These are phyloP conservation scores for Ryuthela nishihirai DNA, from an alignment of 2,888 invertebrate species.

Conservation along the genomic window DNA sequence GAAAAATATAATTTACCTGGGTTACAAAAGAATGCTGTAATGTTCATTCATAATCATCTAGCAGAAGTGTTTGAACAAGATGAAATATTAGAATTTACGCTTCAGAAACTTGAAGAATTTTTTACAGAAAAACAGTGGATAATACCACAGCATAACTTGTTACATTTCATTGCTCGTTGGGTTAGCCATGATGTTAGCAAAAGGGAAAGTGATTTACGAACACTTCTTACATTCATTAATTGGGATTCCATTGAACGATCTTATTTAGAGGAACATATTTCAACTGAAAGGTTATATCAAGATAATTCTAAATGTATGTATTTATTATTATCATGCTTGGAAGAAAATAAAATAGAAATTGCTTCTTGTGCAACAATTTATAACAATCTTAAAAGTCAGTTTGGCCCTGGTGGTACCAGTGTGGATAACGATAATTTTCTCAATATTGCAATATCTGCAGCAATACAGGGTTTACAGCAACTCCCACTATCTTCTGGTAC, in stretches of 20 bases:
- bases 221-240: conserved; percentile 27
- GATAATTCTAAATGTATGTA: conserved; percentile 60
- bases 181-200: conserved; percentile 53
- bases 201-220: conserved; percentile 58
- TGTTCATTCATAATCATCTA: conserved; percentile 57
- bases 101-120: conserved; percentile 55
- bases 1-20: conserved; percentile 59
- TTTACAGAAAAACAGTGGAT: conserved; percentile 56
- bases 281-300: conserved; percentile 58
- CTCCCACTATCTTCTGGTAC: not conserved
- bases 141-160: conserved; percentile 49
- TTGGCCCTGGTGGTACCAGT: conserved; percentile 22
- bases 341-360: conserved; percentile 46
- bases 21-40: conserved; percentile 58
- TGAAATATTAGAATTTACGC: conserved; percentile 56
- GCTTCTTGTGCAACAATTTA: conserved; percentile 13
- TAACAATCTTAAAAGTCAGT: conserved; percentile 25
- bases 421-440: conserved; percentile 46
- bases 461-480: conserved; percentile 46
- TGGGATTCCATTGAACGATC: conserved; percentile 32
- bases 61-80: conserved; percentile 57
- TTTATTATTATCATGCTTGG: conserved; percentile 56
- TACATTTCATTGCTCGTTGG: conserved; percentile 58
- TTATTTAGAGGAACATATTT: conserved; percentile 53
- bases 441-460: conserved; percentile 49